Evolutionary conservation across 2,888 invertebrate species (phyloP), one percentile per base, ranked within the genome.

Genomic region (Himalopsyche tibetana): DNA sequence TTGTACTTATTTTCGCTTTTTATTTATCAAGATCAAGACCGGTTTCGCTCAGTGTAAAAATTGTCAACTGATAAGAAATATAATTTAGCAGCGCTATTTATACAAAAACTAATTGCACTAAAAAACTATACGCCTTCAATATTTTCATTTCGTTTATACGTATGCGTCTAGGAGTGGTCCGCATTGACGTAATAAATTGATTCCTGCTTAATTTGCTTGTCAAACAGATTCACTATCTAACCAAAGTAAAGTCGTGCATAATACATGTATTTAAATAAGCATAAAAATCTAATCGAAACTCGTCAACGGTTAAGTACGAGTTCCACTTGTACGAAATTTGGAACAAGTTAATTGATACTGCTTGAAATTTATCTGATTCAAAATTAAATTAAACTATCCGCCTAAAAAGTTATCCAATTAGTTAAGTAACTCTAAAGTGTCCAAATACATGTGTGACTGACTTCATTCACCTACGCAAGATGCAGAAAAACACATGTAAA

Each of bases 401-500:
- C 74, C 38, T 74, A 36, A 38, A 74, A 74, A 36, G 4, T 74
- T 38, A 38, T 74, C 74, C 74, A 74, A 74, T 74, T 74, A 74
- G 74, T 74, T 74, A 74, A 74, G 74, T 74, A 74, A 36, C 12
- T 36, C 12, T 74, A 38, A 74, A 74, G 74, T 74, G 74, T 74
- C 38, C 74, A 12, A 74, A 74, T 36, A 74, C 36, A 36, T 38
- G 38, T 38, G 74, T 36, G 28, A 74, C 28, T 74, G 74, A 69
- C 69, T 74, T 38, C 74, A 74, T 74, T 74, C 74, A 74, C 74
- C 74, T 38, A 74, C 74, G 74, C 36, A 74, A 36, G 12, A 38
- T 74, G 74, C 74, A 74, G 74, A 74, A 74, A 36, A 74, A 19
- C 36, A 74, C 74, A 74, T 74, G 74, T 74, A 74, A 74, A 74